Evolutionary conservation across 1,140 invertebrate genomes (phyloP).

Genomic region (Panagrolaimus sp.): DNA sequence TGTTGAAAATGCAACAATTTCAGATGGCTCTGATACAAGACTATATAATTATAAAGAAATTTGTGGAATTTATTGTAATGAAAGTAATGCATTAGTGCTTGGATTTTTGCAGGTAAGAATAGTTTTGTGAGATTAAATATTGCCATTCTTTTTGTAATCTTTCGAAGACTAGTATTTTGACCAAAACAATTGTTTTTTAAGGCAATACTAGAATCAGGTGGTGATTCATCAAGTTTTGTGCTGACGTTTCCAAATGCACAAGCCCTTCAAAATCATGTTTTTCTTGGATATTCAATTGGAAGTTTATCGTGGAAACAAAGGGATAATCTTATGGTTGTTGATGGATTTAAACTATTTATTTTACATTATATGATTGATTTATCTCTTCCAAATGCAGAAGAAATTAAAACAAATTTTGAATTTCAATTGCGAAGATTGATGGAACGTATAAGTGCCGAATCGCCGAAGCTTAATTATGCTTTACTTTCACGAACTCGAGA

Average conservation of each 20-base stretch:
- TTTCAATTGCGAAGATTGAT: slow-evolving; percentile 39
- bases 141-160: no score
- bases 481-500: slow-evolving; percentile 48
- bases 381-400: slow-evolving; percentile 40
- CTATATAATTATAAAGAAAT: slow-evolving; percentile 37
- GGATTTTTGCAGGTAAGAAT: slow-evolving; percentile 51
- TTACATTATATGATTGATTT: slow-evolving; percentile 54
- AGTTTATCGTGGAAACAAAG: slow-evolving; percentile 20
- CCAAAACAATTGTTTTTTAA: no score
- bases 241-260: slow-evolving; percentile 46
- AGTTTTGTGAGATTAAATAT: no score
- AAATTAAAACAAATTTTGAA: slow-evolving; percentile 40
- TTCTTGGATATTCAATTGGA: slow-evolving; percentile 47
- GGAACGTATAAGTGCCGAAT: slow-evolving; percentile 30
- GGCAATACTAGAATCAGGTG: slow-evolving; percentile 33
- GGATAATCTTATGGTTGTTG: slow-evolving; percentile 31
- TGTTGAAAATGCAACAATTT: slow-evolving; percentile 40
- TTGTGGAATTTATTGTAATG: slow-evolving; percentile 54
- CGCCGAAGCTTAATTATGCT: slow-evolving; percentile 41
- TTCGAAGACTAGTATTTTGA: no score
- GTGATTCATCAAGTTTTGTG: slow-evolving; percentile 23
- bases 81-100: slow-evolving; percentile 48
- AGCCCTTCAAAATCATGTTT: slow-evolving; percentile 43
- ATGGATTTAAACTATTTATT: slow-evolving; percentile 44
- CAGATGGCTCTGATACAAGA: slow-evolving; percentile 18